Evolutionary conservation across 2,113 vertebrate genomes (phyloP), one percentile per base, ranked within the genome.

Genomic region (Proterorhinus semilunaris): DNA sequence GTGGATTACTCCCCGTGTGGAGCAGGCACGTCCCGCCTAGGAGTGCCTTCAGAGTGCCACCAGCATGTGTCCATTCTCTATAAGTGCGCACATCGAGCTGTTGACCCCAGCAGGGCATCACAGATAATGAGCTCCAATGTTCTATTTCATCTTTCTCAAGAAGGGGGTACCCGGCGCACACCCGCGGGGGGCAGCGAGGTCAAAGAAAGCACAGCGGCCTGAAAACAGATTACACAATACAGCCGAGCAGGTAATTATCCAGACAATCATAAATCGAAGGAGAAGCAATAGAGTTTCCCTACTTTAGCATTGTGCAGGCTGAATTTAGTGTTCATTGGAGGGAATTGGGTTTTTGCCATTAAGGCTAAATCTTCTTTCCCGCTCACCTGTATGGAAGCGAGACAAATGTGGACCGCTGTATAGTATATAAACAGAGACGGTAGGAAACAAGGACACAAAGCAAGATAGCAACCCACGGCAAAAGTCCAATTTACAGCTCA

Each of bases 51-150:
- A 47, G 13, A 17, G 44, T 6, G 21, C 51, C 59, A 55, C 59
- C 55, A 59, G 49, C 49, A 21, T 67, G 71, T 48, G 67, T 77
- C 64, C 55, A 8, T 2, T 45, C 55, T 66, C 66, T 52, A n/a
- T 10, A 58, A 57, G 53, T 64, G 65, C 61, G 16, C 83, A 67
- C 78, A 80, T 83, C 57, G 78, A 83, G 79, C 78, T 79, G 78
- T 75, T 90, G 90, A 90, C 89, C 90, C 87, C 84, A 17, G 67
- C 8, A 47, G 80, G 82, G 62, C 77, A 79, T 81, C 68, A 79
- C 76, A 89, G 83, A 88, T 90, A 90, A 91, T 90, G 74, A 88
- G 87, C 88, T 88, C 83, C 85, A 88, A 90, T 71, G 43, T 86
- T 80, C 82, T 77, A 78, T 89, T 88, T 86, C 87, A 86, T 89